phyloP scores from a whole-genome alignment of 53 echinoderm and acorn worm genomes.

The Glandiceps talaboti region DNA sequence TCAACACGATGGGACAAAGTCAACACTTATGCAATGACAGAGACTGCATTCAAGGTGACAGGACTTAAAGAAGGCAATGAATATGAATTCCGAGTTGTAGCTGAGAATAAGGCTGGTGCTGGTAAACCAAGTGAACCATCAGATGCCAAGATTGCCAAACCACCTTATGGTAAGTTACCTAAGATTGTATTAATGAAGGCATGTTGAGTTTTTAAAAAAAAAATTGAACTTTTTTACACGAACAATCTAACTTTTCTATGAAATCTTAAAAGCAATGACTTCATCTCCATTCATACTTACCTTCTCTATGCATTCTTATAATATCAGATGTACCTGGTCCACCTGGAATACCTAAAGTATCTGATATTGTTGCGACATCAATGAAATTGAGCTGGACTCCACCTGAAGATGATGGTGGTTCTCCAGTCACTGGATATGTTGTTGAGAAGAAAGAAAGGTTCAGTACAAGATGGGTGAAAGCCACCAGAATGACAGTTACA shows the following conservation, averaged over 20 bases:
- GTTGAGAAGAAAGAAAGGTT: slow-evolving; percentile 10
- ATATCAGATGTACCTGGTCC: not conserved
- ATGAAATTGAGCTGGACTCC: slow-evolving; percentile 3
- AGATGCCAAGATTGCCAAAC: slow-evolving; percentile 43
- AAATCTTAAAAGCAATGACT: too few species aligned
- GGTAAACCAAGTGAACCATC: slow-evolving; percentile 67
- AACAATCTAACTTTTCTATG: too few species aligned
- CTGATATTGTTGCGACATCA: slow-evolving; percentile 3
- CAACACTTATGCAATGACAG: not conserved
- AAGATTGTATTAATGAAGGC: too few species aligned
- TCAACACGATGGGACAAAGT: not conserved
- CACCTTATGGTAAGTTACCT: slow-evolving; percentile 51
- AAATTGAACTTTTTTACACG: too few species aligned
- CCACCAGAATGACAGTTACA: not conserved
- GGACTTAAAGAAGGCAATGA: not conserved
- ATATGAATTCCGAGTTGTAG: not conserved
- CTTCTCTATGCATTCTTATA: too few species aligned
- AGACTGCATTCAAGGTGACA: not conserved
- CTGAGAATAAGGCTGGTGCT: not conserved
- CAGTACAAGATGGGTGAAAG: slow-evolving; percentile 1
- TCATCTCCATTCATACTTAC: too few species aligned
- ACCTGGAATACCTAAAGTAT: slow-evolving; percentile 10
- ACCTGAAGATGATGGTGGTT: slow-evolving; percentile 6
- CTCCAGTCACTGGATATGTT: slow-evolving; percentile 8
- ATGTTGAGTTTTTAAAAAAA: too few species aligned